Evolutionary conservation across 2,113 vertebrate genomes (phyloP).

Genomic region (Tetrao urogallus): DNA sequence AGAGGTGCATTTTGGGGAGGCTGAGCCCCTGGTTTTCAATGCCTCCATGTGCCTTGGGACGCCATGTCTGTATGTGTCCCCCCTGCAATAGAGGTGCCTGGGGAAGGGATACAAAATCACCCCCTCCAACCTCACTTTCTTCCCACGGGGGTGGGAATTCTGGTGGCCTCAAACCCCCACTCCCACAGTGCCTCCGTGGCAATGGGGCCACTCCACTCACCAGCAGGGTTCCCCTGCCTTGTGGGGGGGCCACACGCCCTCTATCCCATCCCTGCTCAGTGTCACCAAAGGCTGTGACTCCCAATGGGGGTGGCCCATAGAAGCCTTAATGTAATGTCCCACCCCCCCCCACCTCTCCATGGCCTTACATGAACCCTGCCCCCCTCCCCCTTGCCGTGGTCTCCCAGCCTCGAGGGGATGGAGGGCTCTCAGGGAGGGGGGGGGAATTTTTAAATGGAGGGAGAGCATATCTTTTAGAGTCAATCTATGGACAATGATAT

Average conservation of each 20-base stretch:
- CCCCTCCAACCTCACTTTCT: neutral
- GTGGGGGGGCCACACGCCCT: fast-evolving
- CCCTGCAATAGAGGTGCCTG: neutral
- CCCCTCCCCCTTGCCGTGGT: neutral
- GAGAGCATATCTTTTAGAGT: neutral
- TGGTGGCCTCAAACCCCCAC: neutral
- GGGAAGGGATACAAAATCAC: neutral
- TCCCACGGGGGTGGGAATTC: neutral
- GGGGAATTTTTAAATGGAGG: neutral
- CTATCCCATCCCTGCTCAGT: neutral
- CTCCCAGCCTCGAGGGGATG: neutral
- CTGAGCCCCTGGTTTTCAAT: neutral
- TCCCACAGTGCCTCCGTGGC: neutral
- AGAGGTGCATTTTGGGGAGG: neutral
- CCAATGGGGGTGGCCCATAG: neutral
- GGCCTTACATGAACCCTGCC: neutral
- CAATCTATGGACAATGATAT: neutral
- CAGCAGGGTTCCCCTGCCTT: fast-evolving
- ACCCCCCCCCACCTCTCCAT: neutral
- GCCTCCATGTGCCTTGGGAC: conserved; percentile 35
- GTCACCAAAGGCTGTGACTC: neutral
- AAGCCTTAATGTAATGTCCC: neutral
- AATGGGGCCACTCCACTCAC: neutral
- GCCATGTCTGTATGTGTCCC: neutral
- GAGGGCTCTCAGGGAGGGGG: conserved; percentile 35